A percentile compares a stretch with the other conserved stretches of the same genome.
These are phyloP conservation scores for Agrenia bidenticulata DNA, from an alignment of 2,888 invertebrate species.

Conservation along the genomic window DNA sequence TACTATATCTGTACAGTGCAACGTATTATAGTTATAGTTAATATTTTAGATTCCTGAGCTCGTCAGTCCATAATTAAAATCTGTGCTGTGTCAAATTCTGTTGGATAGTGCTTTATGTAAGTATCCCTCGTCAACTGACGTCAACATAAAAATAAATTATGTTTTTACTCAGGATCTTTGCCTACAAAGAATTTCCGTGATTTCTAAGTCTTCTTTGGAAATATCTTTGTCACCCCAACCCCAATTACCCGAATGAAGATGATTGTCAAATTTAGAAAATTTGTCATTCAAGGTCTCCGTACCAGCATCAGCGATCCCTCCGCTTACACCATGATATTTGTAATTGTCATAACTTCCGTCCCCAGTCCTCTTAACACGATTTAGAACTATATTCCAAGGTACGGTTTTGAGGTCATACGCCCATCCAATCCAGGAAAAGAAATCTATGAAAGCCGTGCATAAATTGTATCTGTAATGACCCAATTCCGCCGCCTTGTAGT, in stretches of 20 bases:
- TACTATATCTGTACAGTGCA: no score
- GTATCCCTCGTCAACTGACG: no score
- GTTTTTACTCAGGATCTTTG: no score
- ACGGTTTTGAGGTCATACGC: conserved; percentile 55
- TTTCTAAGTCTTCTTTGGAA: conserved; percentile 30
- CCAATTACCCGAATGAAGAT: conserved; percentile 30
- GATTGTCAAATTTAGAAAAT: not conserved
- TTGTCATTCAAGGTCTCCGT: no score
- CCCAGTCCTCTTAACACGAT: conserved; percentile 56
- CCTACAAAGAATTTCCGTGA: conserved; percentile 28
- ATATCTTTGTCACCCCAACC: conserved; percentile 47
- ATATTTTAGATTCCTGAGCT: no score
- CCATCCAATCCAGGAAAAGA: conserved; percentile 55
- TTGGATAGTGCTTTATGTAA: no score
- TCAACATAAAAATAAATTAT: no score
- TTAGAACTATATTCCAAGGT: no score
- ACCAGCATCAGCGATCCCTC: no score
- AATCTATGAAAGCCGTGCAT: conserved; percentile 58
- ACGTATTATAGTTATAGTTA: no score
- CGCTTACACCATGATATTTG: not conserved
- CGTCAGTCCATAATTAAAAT: no score
- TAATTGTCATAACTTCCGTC: conserved; percentile 44
- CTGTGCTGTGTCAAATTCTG: no score
- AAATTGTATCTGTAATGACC: conserved; percentile 56
- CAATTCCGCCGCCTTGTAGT: conserved; percentile 59